Base-by-base conservation (phyloP, 2,888 invertebrate species). In the Synanthedon myopaeformis region DNA sequence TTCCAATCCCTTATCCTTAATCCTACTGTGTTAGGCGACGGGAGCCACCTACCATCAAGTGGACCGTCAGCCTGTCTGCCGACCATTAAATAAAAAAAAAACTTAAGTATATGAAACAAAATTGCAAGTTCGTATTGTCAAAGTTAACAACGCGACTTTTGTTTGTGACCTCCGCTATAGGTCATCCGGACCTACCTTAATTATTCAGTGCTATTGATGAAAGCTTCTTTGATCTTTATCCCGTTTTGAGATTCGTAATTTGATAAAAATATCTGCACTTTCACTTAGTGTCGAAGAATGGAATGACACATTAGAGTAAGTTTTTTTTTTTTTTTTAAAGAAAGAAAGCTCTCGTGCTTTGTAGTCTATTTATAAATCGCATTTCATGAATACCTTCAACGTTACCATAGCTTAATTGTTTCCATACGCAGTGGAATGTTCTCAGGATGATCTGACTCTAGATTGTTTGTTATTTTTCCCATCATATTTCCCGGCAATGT, bases 381-480 rank as follows among this genome's bases (percentile, higher is more conserved):
- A 76, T 76, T 75, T 69, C 72, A 77, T 70, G 68, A 66, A 72
- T 71, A 70, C 67, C 72, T 71, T 67, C 72, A 66, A 65, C 63
- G 72, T 66, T 67, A 61, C 67, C 55, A 55, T 67, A 72, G 14
- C n/a, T 70, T 74, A 74, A 75, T 78, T 75, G 67, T 79, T 76
- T 73, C 64, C 71, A 70, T 76, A 35, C 74, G 71, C 69, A 66
- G 69, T 72, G 71, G 69, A 75, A 77, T 70, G 68, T 81, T 82
- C 79, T 72, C 82, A 79, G 76, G 79, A 76, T 70, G 65, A 64
- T 67, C 66, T 64, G 61, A 62, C 61, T 58, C 58, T 58, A 57
- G 66, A 64, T 62, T 63, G 66, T 71, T 61, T 61, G 57, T 55
- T 55, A 66, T 69, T 66, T 67, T 79, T 79, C 78, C 74, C 77